These are phyloP conservation scores for Meganola albula DNA, from an alignment of 2,888 invertebrate genomes.

Conservation along the genomic window DNA sequence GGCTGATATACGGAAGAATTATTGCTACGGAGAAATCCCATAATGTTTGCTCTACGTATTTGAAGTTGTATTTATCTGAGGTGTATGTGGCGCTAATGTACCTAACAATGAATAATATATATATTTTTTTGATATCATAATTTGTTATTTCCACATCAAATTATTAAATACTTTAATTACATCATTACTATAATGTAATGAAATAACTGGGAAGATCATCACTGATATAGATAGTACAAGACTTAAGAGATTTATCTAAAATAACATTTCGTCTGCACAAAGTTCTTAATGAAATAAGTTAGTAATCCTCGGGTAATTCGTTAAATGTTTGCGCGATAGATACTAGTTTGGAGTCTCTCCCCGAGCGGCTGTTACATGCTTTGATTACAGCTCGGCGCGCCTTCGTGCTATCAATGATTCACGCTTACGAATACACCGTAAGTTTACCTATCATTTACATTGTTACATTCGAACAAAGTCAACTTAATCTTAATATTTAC, in stretches of 20 bases:
- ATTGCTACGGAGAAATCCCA: slow-evolving; percentile 47
- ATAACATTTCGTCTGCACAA: slow-evolving; percentile 55
- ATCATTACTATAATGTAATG: no score
- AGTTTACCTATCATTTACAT: slow-evolving; percentile 29
- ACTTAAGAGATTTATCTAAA: slow-evolving; percentile 58
- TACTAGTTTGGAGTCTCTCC: slow-evolving; percentile 40
- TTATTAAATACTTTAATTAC: no score
- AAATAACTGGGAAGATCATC: slow-evolving; percentile 36
- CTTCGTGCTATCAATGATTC: slow-evolving; percentile 30
- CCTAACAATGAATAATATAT: no score
- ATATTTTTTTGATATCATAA: no score
- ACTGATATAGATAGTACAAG: slow-evolving; percentile 55
- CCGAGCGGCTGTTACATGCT: slow-evolving; percentile 35
- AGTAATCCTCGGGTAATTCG: slow-evolving; percentile 64
- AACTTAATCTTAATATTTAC: slow-evolving; percentile 18
- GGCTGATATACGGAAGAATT: slow-evolving; percentile 60
- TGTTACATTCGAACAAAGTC: slow-evolving; percentile 18
- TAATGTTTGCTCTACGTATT: slow-evolving; percentile 38
- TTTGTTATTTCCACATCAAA: no score
- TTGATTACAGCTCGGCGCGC: slow-evolving; percentile 29
- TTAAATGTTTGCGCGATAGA: slow-evolving; percentile 58
- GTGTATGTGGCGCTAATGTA: slow-evolving; percentile 9
- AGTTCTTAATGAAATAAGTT: slow-evolving; percentile 70
- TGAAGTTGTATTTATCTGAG: no score
- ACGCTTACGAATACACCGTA: slow-evolving; percentile 20